Base-by-base conservation (phyloP, 2,888 invertebrate species). In the Resseliella maxima region DNA sequence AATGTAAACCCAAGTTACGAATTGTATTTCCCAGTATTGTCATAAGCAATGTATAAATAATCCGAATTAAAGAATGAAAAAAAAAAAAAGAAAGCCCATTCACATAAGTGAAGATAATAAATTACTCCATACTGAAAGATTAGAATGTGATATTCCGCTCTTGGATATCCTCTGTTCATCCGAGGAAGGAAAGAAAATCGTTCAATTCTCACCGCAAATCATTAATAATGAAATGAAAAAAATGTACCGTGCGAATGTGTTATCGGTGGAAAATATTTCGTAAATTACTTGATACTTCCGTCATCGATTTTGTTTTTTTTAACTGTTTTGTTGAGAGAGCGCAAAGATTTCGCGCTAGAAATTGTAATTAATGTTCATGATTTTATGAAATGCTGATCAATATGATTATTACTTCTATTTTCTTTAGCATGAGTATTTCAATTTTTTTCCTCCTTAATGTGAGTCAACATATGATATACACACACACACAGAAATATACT, bases 11-110 rank as follows among this genome's bases (percentile, higher is more conserved):
- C n/a, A n/a, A n/a, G n/a, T n/a, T n/a, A n/a, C n/a, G n/a, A n/a
- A n/a, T n/a, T n/a, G n/a, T n/a, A n/a, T n/a, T n/a, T n/a, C n/a
- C n/a, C n/a, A n/a, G n/a, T n/a, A n/a, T n/a, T n/a, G n/a, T n/a
- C n/a, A n/a, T n/a, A n/a, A n/a, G n/a, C n/a, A n/a, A n/a, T n/a
- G n/a, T n/a, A n/a, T n/a, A n/a, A n/a, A n/a, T n/a, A n/a, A n/a
- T n/a, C n/a, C n/a, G n/a, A n/a, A n/a, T n/a, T n/a, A n/a, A n/a
- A n/a, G n/a, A 41, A 41, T 8, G 41, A 41, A 50, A 50, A 50
- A 50, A 2, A 31, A 72, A n/a, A 72, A 31, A 72, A 72, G 72
- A 72, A 72, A 72, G 72, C 15, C 72, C 2, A 72, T 72, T 72
- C 31, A 27, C 10, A 72, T 35, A 72, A 72, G 3, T 31, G 15